A percentile compares a stretch with the other conserved stretches of the same genome.
phyloP scores from a whole-genome alignment of 1,140 invertebrate species.

The Cylas formicarius region DNA sequence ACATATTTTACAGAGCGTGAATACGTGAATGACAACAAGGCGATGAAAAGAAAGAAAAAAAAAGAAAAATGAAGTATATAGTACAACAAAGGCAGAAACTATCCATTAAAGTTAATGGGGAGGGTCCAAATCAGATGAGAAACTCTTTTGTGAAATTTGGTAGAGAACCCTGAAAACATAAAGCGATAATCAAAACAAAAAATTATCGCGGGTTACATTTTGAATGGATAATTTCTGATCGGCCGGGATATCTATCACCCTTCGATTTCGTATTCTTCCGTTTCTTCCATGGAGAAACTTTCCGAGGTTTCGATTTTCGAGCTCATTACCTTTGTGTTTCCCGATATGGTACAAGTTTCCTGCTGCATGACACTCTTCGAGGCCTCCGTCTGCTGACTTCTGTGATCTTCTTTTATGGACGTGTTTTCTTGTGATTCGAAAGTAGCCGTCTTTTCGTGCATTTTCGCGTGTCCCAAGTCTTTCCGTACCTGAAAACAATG shows the following conservation, averaged over 20 bases:
- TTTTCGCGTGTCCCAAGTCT: constrained; percentile 36
- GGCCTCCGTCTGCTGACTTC: constrained; percentile 26
- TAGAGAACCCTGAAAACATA: neutral
- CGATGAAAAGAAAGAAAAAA: constrained; percentile 5
- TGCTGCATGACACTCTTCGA: constrained; percentile 29
- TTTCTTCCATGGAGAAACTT: constrained; percentile 39
- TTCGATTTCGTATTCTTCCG: constrained; percentile 38
- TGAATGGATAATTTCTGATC: constrained; percentile 2
- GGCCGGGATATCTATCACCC: constrained; percentile 10
- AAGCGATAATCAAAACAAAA: neutral
- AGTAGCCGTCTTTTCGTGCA: constrained; percentile 33
- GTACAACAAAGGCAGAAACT: neutral
- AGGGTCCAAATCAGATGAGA: constrained; percentile 1
- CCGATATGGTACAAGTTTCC: constrained; percentile 31
- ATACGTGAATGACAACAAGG: constrained; percentile 1
- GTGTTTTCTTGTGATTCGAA: constrained; percentile 34
- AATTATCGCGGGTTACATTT: neutral
- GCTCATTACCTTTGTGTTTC: constrained; percentile 32
- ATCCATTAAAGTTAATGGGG: too few species aligned
- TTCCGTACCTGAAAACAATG: constrained; percentile 31
- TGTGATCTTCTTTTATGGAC: constrained; percentile 34
- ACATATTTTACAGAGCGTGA: neutral
- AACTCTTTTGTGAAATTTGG: constrained; percentile 1
- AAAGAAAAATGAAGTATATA: neutral
- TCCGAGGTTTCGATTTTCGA: constrained; percentile 33